Evolutionary conservation across 1,140 invertebrate genomes (phyloP), one percentile per base, ranked within the genome.

Genomic region (Acyrthosiphon pisum): DNA sequence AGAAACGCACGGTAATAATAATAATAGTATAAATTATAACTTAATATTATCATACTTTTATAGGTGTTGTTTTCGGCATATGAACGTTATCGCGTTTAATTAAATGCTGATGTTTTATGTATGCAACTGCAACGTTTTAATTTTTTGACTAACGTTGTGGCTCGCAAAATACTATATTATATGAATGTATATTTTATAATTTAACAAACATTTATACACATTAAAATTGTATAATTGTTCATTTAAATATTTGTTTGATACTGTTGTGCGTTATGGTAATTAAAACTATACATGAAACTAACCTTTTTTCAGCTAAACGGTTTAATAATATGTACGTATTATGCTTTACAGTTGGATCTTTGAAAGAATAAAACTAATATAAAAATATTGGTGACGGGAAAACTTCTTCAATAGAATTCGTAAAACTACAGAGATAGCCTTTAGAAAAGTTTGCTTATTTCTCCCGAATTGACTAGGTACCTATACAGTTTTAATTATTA

Each of bases 241-340:
- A 68, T 68, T 68, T 68, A 76, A n/a, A 76, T 76, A n/a, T 86
- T 86, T 86, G 3, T 84, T 86, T 84, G 7, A 84, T 44, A 86
- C 11, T 37, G 83, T 44, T 86, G 26, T 76, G n/a, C 6, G 30
- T 35, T n/a, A 76, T n/a, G 60, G 60, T 6, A 35, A 76, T 76
- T 76, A n/a, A 76, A 76, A 76, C 60, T 76, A 6, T 76, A 68
- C n/a, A 14, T 68, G 60, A n/a, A n/a, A 68, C 30, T n/a, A n/a
- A 68, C 30, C 60, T 68, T 68, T 76, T 76, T 76, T 0, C 14
- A n/a, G 30, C n/a, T 76, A 76, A 76, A 76, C 14, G 60, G 30
- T 76, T 76, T n/a, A 76, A 76, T n/a, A 76, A 76, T 76, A 18
- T 76, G 30, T 76, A n/a, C 60, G 20, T 68, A 68, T 68, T 68